Evolutionary conservation across 2,113 vertebrate genomes (phyloP).

Genomic region (Physeter macrocephalus): DNA sequence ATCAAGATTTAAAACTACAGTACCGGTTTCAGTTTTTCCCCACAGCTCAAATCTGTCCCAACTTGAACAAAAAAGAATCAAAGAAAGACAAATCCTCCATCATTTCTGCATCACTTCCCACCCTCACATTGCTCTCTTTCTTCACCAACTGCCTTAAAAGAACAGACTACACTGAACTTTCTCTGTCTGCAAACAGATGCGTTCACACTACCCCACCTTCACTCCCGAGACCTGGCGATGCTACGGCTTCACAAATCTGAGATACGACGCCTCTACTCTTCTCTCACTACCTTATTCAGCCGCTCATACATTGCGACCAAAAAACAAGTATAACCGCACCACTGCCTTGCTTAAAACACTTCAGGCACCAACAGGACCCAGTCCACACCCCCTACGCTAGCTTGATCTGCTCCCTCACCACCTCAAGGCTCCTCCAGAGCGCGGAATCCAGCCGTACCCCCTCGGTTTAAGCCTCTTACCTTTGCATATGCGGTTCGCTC

Average conservation of each 20-base stretch:
- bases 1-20: neutral
- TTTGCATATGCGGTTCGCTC: neutral
- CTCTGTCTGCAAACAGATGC: neutral
- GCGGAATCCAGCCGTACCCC: neutral
- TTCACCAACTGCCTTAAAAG: neutral
- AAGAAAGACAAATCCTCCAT: neutral
- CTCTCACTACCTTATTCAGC: neutral
- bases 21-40: neutral
- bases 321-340: neutral
- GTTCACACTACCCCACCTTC: neutral
- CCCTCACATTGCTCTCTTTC: neutral
- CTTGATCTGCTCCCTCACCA: neutral
- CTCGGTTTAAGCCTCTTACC: neutral
- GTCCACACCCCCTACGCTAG: neutral
- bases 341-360: neutral
- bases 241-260: accelerated
- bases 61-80: neutral
- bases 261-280: neutral
- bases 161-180: neutral
- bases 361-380: neutral
- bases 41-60: neutral
- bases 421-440: no score
- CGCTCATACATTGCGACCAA: neutral
- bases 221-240: neutral
- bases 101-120: neutral